Evolutionary conservation across 37 sponge, comb jelly and placozoan species (phyloP).

Genomic region (Halichondria panicea): DNA sequence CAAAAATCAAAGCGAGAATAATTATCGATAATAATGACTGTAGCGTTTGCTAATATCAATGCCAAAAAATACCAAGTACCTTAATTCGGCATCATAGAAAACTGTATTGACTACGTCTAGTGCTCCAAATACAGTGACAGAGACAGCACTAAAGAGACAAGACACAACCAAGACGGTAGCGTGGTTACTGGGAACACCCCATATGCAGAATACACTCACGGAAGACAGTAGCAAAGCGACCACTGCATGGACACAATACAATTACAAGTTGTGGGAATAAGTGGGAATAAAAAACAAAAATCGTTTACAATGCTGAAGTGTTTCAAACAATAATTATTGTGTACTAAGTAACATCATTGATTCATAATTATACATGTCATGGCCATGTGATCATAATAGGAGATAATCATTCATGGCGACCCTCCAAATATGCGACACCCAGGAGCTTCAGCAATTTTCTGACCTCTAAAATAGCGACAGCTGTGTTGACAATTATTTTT

Average conservation of each 20-base stretch:
- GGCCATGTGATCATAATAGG: neutral
- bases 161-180: slow-evolving; percentile 25
- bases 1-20: no score
- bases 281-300: neutral
- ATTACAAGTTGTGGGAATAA: neutral
- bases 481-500: no score
- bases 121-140: slow-evolving; percentile 38
- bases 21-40: no score
- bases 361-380: neutral
- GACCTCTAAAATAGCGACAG: neutral
- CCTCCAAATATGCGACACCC: neutral
- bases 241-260: slow-evolving; percentile 4
- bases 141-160: slow-evolving; percentile 54
- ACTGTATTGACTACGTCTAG: slow-evolving; percentile 28
- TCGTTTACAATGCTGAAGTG: neutral
- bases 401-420: neutral
- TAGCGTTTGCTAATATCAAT: neutral
- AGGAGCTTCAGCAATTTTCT: neutral
- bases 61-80: neutral
- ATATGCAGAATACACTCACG: slow-evolving; percentile 47
- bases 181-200: slow-evolving; percentile 27
- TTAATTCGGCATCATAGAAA: slow-evolving; percentile 4
- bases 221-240: slow-evolving; percentile 39
- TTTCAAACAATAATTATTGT: neutral
- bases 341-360: neutral